Base-by-base conservation (phyloP, 1,140 invertebrate species). In the Contarinia nasturtii region DNA sequence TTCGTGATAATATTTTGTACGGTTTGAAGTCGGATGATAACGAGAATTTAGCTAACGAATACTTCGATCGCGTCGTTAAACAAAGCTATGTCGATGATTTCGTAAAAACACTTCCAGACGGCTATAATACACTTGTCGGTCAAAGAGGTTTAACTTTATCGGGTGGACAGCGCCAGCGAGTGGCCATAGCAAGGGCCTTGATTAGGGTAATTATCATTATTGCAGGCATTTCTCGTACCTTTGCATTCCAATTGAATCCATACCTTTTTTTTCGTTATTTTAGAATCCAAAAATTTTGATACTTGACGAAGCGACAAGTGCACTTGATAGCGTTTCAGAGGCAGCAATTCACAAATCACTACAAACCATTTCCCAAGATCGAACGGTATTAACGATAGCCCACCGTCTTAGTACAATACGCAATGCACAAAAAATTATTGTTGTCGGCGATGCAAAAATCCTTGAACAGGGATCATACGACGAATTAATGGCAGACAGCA, bases 361-460 rank as follows among this genome's bases (percentile, higher is more conserved):
- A 18, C 87, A 92, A 54, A 70, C 77, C 44, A 80, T 87, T 2
- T 76, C 83, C 44, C 75, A 79, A 67, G 85, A 83, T 18, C 74
- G 89, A 42, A 95, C 91, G 1, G 86, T 93, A 0, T 62, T 95
- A 5, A 89, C 89, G 0, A 94, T 96, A 52, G 91, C 92, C 11
- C 91, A 95, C 59, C 71, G 92, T 46, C 67, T 96, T 8, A 93
- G 88, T 52, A 95, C 91, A 0, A 89, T 96, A 50, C 80, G 85
- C 55, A 83, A 89, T 57, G 88, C 90, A 0, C 77, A 93, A 65
- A 70, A 77, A 55, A 97, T 98, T 44, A 80, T 89, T 0, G 93
- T 98, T 1, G 62, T 98, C 34, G 74, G 86, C 20, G 68, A 79
- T 40, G 94, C 94, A 0, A 55, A 61, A 36, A 75, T 98, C 1